These are phyloP conservation scores for Harmothoe impar DNA, from an alignment of 2,888 invertebrate species.

Conservation along the genomic window DNA sequence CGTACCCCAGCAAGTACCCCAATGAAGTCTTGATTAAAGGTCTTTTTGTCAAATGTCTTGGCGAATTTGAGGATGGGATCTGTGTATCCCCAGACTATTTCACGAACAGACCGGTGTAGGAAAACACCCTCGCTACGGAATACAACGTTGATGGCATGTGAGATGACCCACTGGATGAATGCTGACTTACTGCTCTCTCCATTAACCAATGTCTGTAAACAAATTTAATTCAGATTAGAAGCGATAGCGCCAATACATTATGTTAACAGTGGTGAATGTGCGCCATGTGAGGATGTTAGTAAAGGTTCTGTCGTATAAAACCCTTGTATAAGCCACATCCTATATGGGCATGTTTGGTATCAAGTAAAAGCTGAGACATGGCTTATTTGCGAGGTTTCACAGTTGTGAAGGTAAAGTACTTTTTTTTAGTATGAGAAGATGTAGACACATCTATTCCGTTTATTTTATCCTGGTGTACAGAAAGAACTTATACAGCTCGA, in stretches of 20 bases:
- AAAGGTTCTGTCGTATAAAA: too few relatives aligned
- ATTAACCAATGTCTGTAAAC: constrained; percentile 42
- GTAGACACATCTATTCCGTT: too few relatives aligned
- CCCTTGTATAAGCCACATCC: too few relatives aligned
- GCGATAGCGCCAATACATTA: background rate
- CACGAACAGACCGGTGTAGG: constrained; percentile 74
- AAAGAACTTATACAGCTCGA: too few relatives aligned
- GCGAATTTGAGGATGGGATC: constrained; percentile 87
- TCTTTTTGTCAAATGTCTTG: background rate
- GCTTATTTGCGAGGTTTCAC: too few relatives aligned
- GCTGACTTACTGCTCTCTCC: background rate
- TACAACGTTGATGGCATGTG: background rate
- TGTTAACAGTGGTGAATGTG: too few relatives aligned
- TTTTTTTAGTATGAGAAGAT: too few relatives aligned
- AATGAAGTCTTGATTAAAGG: constrained; percentile 66
- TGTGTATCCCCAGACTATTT: constrained; percentile 91
- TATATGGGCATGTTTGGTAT: too few relatives aligned
- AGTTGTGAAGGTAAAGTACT: too few relatives aligned
- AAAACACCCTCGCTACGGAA: constrained; percentile 69
- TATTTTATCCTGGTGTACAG: too few relatives aligned
- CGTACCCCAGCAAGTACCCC: constrained; percentile 81
- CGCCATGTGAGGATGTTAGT: too few relatives aligned
- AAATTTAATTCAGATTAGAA: background rate
- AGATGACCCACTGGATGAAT: background rate
- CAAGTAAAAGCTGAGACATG: too few relatives aligned